These are phyloP conservation scores for Ctena decussata DNA, from an alignment of 2,888 invertebrate species.

Conservation along the genomic window DNA sequence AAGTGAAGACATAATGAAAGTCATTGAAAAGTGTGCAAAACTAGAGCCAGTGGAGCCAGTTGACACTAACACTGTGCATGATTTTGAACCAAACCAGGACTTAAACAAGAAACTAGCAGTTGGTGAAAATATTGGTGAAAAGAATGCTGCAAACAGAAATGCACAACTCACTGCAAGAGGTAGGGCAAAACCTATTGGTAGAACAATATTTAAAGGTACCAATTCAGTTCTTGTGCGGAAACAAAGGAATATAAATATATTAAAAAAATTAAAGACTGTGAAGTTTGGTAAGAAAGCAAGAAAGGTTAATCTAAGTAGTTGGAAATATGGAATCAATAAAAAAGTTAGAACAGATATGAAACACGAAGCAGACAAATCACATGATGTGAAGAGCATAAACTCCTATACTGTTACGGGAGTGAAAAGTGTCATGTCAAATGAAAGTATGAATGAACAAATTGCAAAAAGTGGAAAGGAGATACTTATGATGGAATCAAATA, in stretches of 20 bases:
- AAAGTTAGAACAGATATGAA: no score
- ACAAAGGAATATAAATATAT: background rate
- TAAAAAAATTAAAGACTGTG: background rate
- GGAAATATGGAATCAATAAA: no score
- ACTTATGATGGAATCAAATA: no score
- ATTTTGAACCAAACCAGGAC: background rate
- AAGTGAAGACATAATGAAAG: conserved; percentile 65
- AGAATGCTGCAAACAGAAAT: background rate
- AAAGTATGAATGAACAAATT: no score
- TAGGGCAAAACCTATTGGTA: background rate
- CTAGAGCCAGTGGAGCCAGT: background rate
- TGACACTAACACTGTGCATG: background rate
- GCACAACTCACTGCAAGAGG: background rate
- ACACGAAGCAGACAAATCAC: no score
- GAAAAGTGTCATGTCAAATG: no score
- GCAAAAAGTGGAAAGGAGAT: no score
- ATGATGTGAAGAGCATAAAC: no score
- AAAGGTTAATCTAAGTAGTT: no score
- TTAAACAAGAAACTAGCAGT: background rate
- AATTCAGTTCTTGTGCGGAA: background rate
- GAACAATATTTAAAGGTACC: background rate
- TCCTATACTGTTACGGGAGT: no score
- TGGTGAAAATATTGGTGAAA: background rate
- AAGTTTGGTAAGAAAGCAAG: background rate
- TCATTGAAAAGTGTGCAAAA: background rate